These are phyloP conservation scores for Agrotis clavis DNA, from an alignment of 2,888 invertebrate species.

Conservation along the genomic window DNA sequence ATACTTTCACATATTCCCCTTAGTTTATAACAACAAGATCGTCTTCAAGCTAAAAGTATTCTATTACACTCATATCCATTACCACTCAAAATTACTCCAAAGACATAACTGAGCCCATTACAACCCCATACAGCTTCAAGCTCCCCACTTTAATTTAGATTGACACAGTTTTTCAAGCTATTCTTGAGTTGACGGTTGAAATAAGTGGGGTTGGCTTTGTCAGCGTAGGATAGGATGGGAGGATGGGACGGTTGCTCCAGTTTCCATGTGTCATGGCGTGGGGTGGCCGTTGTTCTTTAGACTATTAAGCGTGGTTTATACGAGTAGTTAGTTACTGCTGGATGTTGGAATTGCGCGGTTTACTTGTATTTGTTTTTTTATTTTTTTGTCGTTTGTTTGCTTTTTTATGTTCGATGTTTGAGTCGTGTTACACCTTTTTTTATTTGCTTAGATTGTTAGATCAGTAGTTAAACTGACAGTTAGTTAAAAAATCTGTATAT, in stretches of 20 bases:
- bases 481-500: no score
- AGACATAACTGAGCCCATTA: constrained; percentile 5
- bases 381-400: background rate
- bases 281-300: constrained; percentile 44
- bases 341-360: constrained; percentile 16
- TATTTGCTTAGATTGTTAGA: background rate
- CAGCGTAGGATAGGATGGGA: constrained; percentile 29
- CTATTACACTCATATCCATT: background rate
- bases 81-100: background rate
- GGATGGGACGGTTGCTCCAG: constrained; percentile 53
- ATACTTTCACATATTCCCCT: no score
- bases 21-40: no score
- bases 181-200: constrained; percentile 55
- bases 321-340: constrained; percentile 18
- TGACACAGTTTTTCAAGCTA: constrained; percentile 63
- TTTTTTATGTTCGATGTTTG: background rate
- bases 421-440: background rate
- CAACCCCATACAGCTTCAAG: constrained; percentile 8
- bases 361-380: background rate
- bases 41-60: background rate
- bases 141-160: constrained; percentile 49
- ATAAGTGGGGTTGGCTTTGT: constrained; percentile 61
- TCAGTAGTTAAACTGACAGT: background rate
- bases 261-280: constrained; percentile 51
- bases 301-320: constrained; percentile 49